Base-by-base conservation (phyloP, 2,888 invertebrate genomes). In the Napeogenes inachia region DNA sequence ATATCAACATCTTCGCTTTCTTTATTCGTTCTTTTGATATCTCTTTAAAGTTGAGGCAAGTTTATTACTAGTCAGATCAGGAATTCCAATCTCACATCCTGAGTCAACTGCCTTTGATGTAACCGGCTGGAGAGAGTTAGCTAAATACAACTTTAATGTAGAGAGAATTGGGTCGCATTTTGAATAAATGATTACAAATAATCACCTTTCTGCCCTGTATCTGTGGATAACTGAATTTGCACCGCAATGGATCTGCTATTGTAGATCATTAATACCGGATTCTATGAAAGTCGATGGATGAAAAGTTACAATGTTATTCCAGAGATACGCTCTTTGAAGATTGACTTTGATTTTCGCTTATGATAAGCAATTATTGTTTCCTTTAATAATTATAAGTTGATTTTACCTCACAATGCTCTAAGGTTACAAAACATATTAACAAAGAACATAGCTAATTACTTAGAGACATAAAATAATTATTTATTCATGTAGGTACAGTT, bases 31-130 rank as follows among this genome's bases (percentile, higher is more conserved):
- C 83, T 85, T 87, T 87, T 86, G 85, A 85, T 82, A 84, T 82
- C 76, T 77, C 77, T 81, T 82, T 84, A 81, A 84, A 85, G 78
- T 79, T 80, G 77, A 77, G 79, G 81, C 81, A 83, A 86, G 81
- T 89, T 89, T 88, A 89, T 89, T 89, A 79, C 87, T 87, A 89
- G 87, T 87, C 89, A 79, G 87, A 89, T 88, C 89, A 86, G 88
- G 88, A 86, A 86, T 87, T 87, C 86, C 88, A 85, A 87, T 89
- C 84, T 85, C 80, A 84, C 85, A 88, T 89, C 89, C 89, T 88
- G 87, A 82, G 81, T 80, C 72, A 70, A 78, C 73, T 50, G 63
- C 77, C 89, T 89, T 89, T 89, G 89, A 89, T 83, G 84, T 87
- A 81, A 79, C 76, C 77, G 80, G 70, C 71, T 65, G 32, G 38